A percentile compares a stretch with the other conserved stretches of the same genome.
Evolutionary conservation across 2,797 vertebrate genomes (phyloP).

Genomic region (Takifugu ocellatus): DNA sequence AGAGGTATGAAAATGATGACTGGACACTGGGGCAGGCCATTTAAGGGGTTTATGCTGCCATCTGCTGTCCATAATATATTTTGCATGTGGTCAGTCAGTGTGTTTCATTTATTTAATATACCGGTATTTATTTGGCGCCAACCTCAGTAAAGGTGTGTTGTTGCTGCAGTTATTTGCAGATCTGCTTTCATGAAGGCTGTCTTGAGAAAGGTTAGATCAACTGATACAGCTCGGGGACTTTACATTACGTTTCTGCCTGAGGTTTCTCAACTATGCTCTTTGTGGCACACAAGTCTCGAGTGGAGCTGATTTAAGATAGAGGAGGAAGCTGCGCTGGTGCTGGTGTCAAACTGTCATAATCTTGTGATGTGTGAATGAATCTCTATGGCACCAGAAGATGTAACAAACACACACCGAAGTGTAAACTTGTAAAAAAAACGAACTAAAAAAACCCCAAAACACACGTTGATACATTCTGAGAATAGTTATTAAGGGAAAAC

Average conservation of each 20-base stretch:
- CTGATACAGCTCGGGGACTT: conserved; percentile 43
- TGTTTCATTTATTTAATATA: too few relatives aligned
- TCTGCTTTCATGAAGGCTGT: conserved; percentile 9
- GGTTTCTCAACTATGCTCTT: conserved; percentile 36
- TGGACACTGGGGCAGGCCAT: not conserved
- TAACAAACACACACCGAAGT: conserved; percentile 21
- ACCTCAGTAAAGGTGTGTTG: not conserved
- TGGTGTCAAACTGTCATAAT: conserved; percentile 9
- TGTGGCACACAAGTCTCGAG: conserved; percentile 21
- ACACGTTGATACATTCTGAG: conserved; percentile 46
- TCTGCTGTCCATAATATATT: not conserved
- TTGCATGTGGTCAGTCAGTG: too few relatives aligned
- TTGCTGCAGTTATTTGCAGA: conserved; percentile 1
- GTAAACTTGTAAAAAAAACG: too few relatives aligned
- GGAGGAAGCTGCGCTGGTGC: conserved; percentile 33
- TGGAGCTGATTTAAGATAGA: conserved; percentile 47
- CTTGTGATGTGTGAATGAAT: conserved; percentile 61
- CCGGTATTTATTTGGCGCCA: too few relatives aligned
- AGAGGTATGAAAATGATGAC: not conserved
- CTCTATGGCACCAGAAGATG: conserved; percentile 30
- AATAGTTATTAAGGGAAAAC: conserved; percentile 19
- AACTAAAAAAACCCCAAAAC: conserved; percentile 2
- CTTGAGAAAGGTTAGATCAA: conserved; percentile 45
- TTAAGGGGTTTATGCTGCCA: conserved; percentile 7
- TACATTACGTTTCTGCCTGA: conserved; percentile 33